Conservation (phyloP, 2,888 invertebrate genomes). For the Spatulosminthurus flaviceps region DNA sequence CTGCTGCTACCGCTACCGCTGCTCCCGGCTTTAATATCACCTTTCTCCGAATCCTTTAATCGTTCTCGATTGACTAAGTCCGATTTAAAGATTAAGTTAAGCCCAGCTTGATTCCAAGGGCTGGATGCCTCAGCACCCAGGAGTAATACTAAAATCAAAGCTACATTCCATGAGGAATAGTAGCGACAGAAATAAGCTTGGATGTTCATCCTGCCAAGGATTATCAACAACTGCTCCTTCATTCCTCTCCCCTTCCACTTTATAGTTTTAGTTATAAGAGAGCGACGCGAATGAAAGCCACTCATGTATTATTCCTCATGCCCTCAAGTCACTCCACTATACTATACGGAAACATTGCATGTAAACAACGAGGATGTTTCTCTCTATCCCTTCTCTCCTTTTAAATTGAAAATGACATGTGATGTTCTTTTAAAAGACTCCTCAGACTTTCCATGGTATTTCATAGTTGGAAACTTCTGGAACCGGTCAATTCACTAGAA, state of each 20-base stretch:
- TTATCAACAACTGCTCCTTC: neutral
- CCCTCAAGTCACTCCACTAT: too few species aligned
- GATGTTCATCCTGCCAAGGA: slow-evolving; percentile 22
- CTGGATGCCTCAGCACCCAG: slow-evolving; percentile 43
- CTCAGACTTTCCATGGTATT: too few species aligned
- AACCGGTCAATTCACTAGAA: too few species aligned
- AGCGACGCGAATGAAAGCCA: neutral
- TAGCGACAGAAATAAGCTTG: neutral
- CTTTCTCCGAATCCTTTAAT: neutral
- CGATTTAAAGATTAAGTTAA: slow-evolving; percentile 46
- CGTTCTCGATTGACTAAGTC: neutral
- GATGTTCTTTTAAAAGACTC: too few species aligned
- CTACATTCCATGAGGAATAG: neutral
- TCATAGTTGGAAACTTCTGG: too few species aligned
- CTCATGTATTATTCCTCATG: neutral
- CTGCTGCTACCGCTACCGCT: neutral
- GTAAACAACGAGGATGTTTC: too few species aligned
- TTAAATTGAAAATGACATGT: too few species aligned
- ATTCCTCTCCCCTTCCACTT: neutral
- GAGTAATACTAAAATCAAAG: neutral
- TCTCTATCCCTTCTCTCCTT: too few species aligned
- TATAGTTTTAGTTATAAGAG: neutral
- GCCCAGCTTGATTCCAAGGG: slow-evolving; percentile 55
- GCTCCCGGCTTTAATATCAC: neutral
- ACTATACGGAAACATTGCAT: too few species aligned